These are phyloP conservation scores for Acanthurus lineatus DNA, from an alignment of 2,797 vertebrate species.

Conservation along the genomic window DNA sequence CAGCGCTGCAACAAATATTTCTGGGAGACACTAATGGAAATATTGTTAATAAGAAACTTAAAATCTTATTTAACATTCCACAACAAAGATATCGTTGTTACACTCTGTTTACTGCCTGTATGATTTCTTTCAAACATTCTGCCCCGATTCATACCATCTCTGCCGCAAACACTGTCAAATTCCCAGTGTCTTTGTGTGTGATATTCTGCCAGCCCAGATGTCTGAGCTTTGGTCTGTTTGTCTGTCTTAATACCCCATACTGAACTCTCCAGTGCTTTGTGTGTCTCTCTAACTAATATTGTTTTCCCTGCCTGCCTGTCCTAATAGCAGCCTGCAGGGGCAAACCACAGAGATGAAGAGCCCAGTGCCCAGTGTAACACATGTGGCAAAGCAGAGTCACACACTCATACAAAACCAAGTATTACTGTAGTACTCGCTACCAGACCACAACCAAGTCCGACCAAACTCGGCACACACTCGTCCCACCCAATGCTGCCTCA, in stretches of 20 bases:
- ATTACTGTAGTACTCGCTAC: slow-evolving; percentile 51
- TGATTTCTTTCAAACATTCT: slow-evolving; percentile 48
- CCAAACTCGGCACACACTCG: slow-evolving; percentile 36
- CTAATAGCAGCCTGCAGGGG: slow-evolving; percentile 50
- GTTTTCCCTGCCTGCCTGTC: slow-evolving; percentile 41
- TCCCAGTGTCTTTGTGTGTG: slow-evolving; percentile 50
- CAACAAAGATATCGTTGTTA: slow-evolving; percentile 42
- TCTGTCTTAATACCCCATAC: slow-evolving; percentile 42
- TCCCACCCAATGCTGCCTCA: slow-evolving; percentile 51
- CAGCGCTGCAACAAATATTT: slow-evolving; percentile 12
- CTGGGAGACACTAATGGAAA: slow-evolving; percentile 34
- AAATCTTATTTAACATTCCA: slow-evolving; percentile 54
- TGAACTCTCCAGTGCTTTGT: slow-evolving; percentile 39
- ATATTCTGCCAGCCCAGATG: slow-evolving; percentile 62
- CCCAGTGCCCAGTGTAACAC: slow-evolving; percentile 54
- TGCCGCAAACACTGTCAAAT: slow-evolving; percentile 51
- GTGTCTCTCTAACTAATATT: slow-evolving; percentile 30
- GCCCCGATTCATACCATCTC: slow-evolving; percentile 42
- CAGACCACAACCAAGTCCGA: slow-evolving; percentile 51
- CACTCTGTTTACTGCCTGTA: slow-evolving; percentile 37
- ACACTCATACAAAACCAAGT: slow-evolving; percentile 47
- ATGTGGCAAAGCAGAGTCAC: slow-evolving; percentile 53
- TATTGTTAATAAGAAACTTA: slow-evolving; percentile 38
- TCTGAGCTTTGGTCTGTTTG: slow-evolving; percentile 52
- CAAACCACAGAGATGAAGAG: slow-evolving; percentile 58